Conservation (phyloP, 2,888 invertebrate genomes). For the Aplocera efformata region DNA sequence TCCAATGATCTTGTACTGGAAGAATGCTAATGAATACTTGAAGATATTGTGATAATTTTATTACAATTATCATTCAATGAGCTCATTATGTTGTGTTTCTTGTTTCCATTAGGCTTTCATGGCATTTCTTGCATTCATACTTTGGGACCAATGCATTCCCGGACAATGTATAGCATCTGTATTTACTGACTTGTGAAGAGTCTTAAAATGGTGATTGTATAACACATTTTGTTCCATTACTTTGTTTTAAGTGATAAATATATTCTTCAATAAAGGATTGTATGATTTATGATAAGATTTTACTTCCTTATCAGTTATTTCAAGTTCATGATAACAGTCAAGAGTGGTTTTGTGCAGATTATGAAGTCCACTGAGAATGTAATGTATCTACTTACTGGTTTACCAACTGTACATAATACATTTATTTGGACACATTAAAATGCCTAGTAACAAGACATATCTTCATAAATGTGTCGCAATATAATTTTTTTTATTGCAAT, state of each 20-base stretch:
- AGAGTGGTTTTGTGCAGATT: too few relatives aligned
- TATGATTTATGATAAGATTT: slow-evolving; percentile 30
- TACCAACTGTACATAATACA: too few relatives aligned
- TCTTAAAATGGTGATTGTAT: slow-evolving; percentile 34
- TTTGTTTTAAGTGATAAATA: slow-evolving; percentile 48
- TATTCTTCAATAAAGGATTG: slow-evolving; percentile 41
- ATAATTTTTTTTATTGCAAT: too few relatives aligned
- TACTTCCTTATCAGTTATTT: slow-evolving; percentile 16
- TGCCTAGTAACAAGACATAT: too few relatives aligned
- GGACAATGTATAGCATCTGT: slow-evolving; percentile 28
- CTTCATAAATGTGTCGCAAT: too few relatives aligned
- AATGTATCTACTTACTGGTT: too few relatives aligned
- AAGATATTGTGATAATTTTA: not conserved
- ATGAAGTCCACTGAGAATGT: too few relatives aligned
- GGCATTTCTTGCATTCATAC: slow-evolving; percentile 27
- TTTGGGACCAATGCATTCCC: slow-evolving; percentile 38
- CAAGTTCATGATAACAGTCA: slow-evolving; percentile 6
- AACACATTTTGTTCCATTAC: slow-evolving; percentile 54
- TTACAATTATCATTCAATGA: not conserved
- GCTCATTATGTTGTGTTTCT: not conserved
- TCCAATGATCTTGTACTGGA: too few relatives aligned
- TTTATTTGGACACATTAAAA: too few relatives aligned
- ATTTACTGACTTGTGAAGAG: slow-evolving; percentile 1
- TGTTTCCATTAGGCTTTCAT: slow-evolving; percentile 8
- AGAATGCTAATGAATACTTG: too few relatives aligned